These are phyloP conservation scores for Channa argus DNA, from an alignment of 2,113 vertebrate species.

Conservation along the genomic window DNA sequence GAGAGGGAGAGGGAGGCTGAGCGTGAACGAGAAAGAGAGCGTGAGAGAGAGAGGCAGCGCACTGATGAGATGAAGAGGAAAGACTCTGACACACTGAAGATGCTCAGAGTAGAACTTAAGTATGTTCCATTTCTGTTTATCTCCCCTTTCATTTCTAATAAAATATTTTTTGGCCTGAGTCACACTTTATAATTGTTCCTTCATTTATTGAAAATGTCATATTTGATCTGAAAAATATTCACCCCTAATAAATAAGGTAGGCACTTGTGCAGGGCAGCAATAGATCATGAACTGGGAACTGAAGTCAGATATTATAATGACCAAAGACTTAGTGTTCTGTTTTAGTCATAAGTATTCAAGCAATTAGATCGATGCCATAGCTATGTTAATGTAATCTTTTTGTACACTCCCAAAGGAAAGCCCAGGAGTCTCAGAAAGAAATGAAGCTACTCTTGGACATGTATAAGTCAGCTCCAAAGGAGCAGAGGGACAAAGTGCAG, in stretches of 20 bases:
- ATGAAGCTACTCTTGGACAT: constrained; percentile 95
- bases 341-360: neutral
- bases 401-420: constrained; percentile 83
- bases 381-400: neutral
- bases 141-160: neutral
- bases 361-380: neutral
- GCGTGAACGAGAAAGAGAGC: constrained; percentile 81
- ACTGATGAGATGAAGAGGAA: constrained; percentile 92
- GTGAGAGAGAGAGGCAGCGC: constrained; percentile 84
- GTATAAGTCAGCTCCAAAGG: constrained; percentile 95
- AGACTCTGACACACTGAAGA: constrained; percentile 90
- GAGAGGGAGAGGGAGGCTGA: constrained; percentile 80
- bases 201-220: neutral
- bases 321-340: neutral
- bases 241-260: neutral
- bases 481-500: constrained; percentile 94
- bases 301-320: no score
- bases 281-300: no score
- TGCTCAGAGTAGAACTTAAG: constrained; percentile 91
- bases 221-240: neutral
- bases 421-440: constrained; percentile 95
- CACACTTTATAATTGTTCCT: neutral
- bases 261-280: neutral
- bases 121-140: constrained; percentile 48
- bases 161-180: neutral